phyloP scores from a whole-genome alignment of 2,888 invertebrate genomes.

The Nebria brevicollis region DNA sequence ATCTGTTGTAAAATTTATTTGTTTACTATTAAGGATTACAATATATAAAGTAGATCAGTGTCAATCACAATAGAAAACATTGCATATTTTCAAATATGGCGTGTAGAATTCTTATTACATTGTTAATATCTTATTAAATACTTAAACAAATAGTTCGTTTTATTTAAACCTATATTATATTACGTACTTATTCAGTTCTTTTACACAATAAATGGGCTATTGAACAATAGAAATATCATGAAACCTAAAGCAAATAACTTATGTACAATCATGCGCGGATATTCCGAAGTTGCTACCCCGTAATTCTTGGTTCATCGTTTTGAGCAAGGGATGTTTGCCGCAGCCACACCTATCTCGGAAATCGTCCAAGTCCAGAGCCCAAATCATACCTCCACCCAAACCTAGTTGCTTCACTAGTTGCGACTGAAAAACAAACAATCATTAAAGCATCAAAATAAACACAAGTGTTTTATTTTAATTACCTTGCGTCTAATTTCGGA shows the following conservation, averaged over 20 bases:
- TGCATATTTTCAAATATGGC: neutral
- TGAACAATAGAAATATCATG: too few relatives aligned
- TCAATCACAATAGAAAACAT: neutral
- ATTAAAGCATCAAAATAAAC: neutral
- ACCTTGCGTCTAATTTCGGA: constrained; percentile 71
- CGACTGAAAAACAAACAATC: constrained; percentile 59
- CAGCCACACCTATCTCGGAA: constrained; percentile 76
- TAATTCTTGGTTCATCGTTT: constrained; percentile 71
- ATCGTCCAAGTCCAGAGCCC: constrained; percentile 83
- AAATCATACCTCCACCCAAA: constrained; percentile 79
- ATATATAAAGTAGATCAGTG: neutral
- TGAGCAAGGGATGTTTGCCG: constrained; percentile 74
- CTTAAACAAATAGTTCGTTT: neutral
- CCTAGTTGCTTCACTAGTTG: constrained; percentile 68
- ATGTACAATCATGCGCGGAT: constrained; percentile 63
- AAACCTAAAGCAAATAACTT: neutral
- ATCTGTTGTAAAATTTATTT: neutral
- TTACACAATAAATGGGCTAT: neutral
- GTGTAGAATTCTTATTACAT: neutral
- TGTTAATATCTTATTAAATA: too few relatives aligned
- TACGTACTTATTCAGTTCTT: neutral
- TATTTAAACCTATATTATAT: neutral
- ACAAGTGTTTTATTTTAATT: constrained; percentile 12
- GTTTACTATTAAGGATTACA: neutral
- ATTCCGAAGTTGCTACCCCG: constrained; percentile 62